Evolutionary conservation across 2,797 vertebrate species (phyloP), one percentile per base, ranked within the genome.

Genomic region (Hypotaenidia okinawae): DNA sequence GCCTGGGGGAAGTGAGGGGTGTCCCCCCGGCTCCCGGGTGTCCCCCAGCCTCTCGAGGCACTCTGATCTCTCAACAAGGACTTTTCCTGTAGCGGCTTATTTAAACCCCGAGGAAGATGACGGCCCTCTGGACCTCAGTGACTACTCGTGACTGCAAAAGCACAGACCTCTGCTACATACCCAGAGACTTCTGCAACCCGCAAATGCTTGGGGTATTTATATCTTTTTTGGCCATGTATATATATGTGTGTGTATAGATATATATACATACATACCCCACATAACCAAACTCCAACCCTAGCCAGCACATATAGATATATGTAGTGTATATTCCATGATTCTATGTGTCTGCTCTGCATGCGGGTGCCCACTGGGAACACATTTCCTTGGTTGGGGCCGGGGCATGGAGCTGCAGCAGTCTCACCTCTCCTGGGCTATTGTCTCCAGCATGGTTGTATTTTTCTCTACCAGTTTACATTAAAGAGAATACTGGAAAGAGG

Each of bases 331-430:
- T 51, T 51, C 13, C 24, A 25, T 25, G 23, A 51, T 25, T 51
- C 49, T 51, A 3, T 51, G 16, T 18, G 17, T 4, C 47, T 0
- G 0, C 4, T n/a, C 52, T n/a, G 19, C 10, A 24, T 13, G 33
- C 2, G 0, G 55, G 22, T 32, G 14, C 28, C 54, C 45, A 9
- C 27, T 7, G 22, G 30, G 62, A 57, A 49, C 14, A 43, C 4
- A 3, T 61, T 72, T 57, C 18, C 35, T 24, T 12, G 12, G 22
- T 11, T 2, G 0, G 24, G 54, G 5, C 5, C 7, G 1, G 35
- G 70, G 11, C 63, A 11, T 5, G 22, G 33, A 69, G 19, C 41
- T 82, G 55, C 72, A 68, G 59, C 55, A 73, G 32, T 13, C n/a
- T 85, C 78, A 37, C 30, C 33, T 82, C 35, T 75, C 15, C 54